Base-by-base conservation (phyloP, 2,888 invertebrate species). In the Cryptus armator region DNA sequence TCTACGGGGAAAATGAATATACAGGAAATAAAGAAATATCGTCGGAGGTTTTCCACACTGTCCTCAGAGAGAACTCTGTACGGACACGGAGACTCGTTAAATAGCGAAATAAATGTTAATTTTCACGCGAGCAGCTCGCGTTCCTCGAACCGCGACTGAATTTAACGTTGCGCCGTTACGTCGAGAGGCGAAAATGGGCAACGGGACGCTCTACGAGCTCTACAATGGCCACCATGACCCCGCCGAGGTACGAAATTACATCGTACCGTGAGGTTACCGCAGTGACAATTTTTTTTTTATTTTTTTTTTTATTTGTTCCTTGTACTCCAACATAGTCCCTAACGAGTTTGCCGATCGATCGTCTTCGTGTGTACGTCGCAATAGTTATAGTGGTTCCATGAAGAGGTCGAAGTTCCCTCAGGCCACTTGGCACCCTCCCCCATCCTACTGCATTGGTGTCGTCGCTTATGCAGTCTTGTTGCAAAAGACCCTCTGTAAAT, bases 341-440 rank as follows among this genome's bases (percentile, higher is more conserved):
- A 68, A 81, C 81, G 84, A 81, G 84, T 32, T 84, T 74, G 59
- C 24, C 62, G 74, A 84, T 84, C 81, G 81, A 84, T 84, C 70
- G 76, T 53, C 51, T 29, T 29, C 59, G 32, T 32, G 29, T 14
- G 6, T 59, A 19, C 29, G 59, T 10, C 29, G 29, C 14, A 62
- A 29, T 62, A 7, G 59, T 32, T 62, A 14, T 29, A 32, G 32
- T 32, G 32, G 29, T 1, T 62, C 32, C 32, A 29, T 1, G 29
- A 62, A 32, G 59, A 62, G n/a, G 32, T 51, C 48, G 74, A 62
- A 62, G 62, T 75, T 64, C 48, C 74, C 74, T 19, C 29, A n/a
- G 74, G 74, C 74, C 5, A 19, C 46, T 48, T n/a, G 59, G 6
- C 32, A 62, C 59, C 2, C n/a, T 29, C 14, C 12, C 46, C 12